Base-by-base conservation (phyloP, 2,797 vertebrate species). In the Cuculus canorus region DNA sequence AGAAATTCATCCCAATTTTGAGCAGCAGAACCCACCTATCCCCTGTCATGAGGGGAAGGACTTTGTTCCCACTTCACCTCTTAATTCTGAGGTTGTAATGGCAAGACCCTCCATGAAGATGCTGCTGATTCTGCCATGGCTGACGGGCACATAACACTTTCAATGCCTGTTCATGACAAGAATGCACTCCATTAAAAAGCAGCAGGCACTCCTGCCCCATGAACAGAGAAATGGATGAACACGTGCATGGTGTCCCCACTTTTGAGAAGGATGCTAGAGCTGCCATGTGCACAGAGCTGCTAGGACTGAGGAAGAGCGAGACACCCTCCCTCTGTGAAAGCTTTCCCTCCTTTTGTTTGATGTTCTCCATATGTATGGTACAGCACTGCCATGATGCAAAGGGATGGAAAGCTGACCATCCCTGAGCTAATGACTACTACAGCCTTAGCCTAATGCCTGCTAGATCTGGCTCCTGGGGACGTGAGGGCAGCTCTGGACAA, bases 1-100 rank as follows among this genome's bases (percentile, higher is more conserved):
- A 5, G 5, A 88, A 86, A 85, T 35, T 52, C 68, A 80, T 23
- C 7, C 8, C 1, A 6, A 81, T 53, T 81, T 91, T 0, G 0
- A 88, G 75, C 35, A 85, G 59, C 16, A 27, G n/a, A 45, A 92
- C 7, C 6, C 33, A 48, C 9, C 2, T 24, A n/a, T 11, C 11
- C 8, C 17, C 43, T n/a, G 45, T 3, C 0, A 18, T 7, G 3
- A 32, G 6, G 8, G 1, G 39, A 65, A 13, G 21, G 35, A 71
- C 13, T 68, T 70, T 57, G 10, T 35, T 83, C 9, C 45, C 52
- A 65, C 23, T 53, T 71, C 14, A 14, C 23, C 23, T 53, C 48
- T 59, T 53, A 48, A 41, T 79, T 92, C 45, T 39, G 32, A 12
- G 11, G 5, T n/a, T 76, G 39, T 52, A 77, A 14, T 0, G 2